Percentiles rank a stretch among this genome's conserved stretches.
These are phyloP conservation scores for Archilochus colubris DNA, from an alignment of 2,113 vertebrate species.

Conservation along the genomic window DNA sequence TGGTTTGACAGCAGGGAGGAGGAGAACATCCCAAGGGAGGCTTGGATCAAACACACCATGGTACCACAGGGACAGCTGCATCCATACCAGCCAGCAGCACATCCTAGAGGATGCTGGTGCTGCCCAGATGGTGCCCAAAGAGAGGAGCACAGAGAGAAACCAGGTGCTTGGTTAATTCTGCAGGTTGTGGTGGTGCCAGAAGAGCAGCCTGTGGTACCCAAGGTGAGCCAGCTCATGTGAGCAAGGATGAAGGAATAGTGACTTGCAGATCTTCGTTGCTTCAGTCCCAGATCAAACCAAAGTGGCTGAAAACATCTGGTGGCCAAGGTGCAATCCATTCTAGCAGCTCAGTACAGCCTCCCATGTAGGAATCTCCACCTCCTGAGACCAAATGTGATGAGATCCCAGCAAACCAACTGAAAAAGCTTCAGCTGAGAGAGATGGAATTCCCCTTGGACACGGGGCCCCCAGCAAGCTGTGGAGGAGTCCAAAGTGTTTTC, in stretches of 20 bases:
- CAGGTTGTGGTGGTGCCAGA: not conserved
- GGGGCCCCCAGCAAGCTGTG: accelerated
- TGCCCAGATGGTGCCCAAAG: not conserved
- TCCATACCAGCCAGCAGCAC: not conserved
- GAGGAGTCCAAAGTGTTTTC: not conserved
- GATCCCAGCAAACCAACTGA: not conserved
- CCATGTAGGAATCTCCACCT: not conserved
- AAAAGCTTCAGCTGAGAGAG: not conserved
- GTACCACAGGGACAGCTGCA: not conserved
- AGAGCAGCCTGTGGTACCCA: not conserved
- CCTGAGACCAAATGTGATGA: not conserved
- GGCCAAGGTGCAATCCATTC: not conserved
- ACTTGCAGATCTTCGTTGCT: not conserved
- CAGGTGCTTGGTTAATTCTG: accelerated
- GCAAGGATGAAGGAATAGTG: not conserved
- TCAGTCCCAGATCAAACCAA: not conserved
- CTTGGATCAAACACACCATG: not conserved
- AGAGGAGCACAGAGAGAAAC: not conserved
- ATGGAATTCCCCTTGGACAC: not conserved
- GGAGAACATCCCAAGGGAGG: not conserved
- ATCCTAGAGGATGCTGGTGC: not conserved
- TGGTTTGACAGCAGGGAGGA: not conserved
- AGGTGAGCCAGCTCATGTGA: not conserved
- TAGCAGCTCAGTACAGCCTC: slow-evolving; percentile 11
- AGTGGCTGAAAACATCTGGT: not conserved